A percentile compares a stretch with the other conserved stretches of the same genome.
Evolutionary conservation across 2,113 vertebrate species (phyloP).

Genomic region (Gracilinanus agilis): DNA sequence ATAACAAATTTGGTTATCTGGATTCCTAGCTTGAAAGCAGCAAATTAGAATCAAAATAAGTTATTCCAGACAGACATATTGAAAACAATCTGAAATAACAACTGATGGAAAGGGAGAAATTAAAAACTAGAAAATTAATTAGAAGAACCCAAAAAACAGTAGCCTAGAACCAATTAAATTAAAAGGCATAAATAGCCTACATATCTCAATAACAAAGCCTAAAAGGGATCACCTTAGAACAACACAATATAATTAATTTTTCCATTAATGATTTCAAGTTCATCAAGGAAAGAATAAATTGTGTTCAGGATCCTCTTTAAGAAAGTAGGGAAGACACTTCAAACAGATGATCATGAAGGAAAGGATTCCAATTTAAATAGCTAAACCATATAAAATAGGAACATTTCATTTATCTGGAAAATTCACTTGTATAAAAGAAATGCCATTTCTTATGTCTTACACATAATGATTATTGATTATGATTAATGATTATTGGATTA

Average conservation of each 20-base stretch:
- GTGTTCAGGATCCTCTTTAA: slow-evolving; percentile 8
- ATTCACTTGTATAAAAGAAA: not conserved
- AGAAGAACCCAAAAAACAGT: not conserved
- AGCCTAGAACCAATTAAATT: not conserved
- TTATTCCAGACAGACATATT: not conserved
- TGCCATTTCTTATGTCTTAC: not conserved
- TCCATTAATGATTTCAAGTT: not conserved
- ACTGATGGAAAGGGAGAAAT: not conserved
- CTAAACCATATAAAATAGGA: not conserved
- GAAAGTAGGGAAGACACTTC: not conserved
- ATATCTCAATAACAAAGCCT: not conserved
- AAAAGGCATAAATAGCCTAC: not conserved
- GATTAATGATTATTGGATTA: not conserved
- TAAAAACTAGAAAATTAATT: not conserved
- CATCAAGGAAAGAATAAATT: slow-evolving; percentile 12
- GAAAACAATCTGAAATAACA: not conserved
- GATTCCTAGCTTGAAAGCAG: not conserved
- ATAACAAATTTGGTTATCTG: not conserved
- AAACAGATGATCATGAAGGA: not conserved
- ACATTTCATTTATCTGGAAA: not conserved
- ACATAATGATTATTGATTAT: not conserved
- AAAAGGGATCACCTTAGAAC: not conserved
- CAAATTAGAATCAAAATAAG: not conserved
- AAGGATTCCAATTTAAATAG: not conserved
- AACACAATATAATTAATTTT: not conserved